Percentiles rank a stretch among this genome's conserved stretches.
Conservation (phyloP, 2,888 invertebrate species). For the Microctonus aethiopoides region DNA sequence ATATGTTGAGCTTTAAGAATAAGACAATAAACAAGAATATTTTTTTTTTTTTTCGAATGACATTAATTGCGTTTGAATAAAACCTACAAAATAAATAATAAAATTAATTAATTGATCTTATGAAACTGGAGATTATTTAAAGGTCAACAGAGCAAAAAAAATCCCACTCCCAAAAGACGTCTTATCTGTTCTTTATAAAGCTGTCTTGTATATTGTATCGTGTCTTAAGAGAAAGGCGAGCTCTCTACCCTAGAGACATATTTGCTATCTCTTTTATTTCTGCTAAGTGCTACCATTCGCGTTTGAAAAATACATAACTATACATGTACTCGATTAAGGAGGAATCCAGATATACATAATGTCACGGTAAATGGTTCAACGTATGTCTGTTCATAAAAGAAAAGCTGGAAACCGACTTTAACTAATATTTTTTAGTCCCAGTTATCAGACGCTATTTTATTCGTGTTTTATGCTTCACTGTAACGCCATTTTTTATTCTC, state of each 20-base stretch:
- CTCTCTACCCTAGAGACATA: constrained; percentile 4
- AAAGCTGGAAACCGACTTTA: background rate
- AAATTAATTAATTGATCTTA: background rate
- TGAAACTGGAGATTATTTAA: background rate
- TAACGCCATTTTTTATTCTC: background rate
- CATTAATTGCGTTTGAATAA: too few relatives aligned
- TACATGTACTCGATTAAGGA: background rate
- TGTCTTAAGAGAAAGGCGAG: background rate
- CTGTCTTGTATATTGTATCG: background rate
- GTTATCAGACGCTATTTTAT: constrained; percentile 34
- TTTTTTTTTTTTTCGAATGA: too few relatives aligned
- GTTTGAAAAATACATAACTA: constrained; percentile 12
- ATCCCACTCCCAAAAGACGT: background rate
- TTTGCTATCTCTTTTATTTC: constrained; percentile 14
- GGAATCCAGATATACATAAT: background rate
- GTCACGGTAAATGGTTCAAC: background rate
- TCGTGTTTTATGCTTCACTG: background rate
- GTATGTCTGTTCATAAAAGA: constrained; percentile 10
- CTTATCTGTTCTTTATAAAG: constrained; percentile 8
- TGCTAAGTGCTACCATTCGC: constrained; percentile 2
- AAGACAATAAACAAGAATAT: too few relatives aligned
- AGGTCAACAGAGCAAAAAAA: background rate
- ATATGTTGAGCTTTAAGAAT: too few relatives aligned
- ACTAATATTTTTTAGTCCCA: background rate
- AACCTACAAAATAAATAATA: background rate